Conservation (phyloP, 1,140 invertebrate species). For the Drosophila bocki region DNA sequence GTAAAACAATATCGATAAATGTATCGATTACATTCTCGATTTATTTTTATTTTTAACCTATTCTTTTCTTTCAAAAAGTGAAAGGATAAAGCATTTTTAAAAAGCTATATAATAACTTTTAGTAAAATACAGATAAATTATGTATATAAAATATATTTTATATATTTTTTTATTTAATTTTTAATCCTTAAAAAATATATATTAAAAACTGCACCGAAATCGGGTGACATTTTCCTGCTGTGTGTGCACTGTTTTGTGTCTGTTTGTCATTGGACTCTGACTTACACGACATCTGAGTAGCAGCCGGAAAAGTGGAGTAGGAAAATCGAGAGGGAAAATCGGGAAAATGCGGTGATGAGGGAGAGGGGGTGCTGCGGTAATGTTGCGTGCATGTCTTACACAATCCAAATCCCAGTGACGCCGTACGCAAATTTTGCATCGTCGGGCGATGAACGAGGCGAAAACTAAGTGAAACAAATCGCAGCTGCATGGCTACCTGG, state of each 20-base stretch:
- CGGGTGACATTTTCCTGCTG: conserved; percentile 1
- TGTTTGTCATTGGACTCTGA: conserved; percentile 41
- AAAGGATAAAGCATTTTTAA: too few species aligned
- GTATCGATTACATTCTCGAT: too few species aligned
- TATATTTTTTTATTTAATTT: too few species aligned
- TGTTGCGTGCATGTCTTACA: conserved; percentile 81
- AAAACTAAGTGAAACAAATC: conserved; percentile 77
- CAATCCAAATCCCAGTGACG: conserved; percentile 73
- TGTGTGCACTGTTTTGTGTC: conserved; percentile 11
- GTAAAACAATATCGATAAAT: too few species aligned
- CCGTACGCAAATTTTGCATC: conserved; percentile 65
- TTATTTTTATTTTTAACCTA: too few species aligned
- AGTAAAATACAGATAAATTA: too few species aligned
- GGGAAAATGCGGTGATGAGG: neutral
- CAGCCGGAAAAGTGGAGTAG: conserved; percentile 12
- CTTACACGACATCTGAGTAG: conserved; percentile 52
- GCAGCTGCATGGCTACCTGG: conserved; percentile 52
- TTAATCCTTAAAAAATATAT: neutral
- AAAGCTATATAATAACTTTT: too few species aligned
- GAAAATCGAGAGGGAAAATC: conserved; percentile 8
- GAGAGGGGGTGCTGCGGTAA: conserved; percentile 47
- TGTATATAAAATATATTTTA: too few species aligned
- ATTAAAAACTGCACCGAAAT: neutral
- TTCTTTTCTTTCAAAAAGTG: too few species aligned
- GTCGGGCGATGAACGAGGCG: conserved; percentile 5